Evolutionary conservation across 2,888 invertebrate species (phyloP).

Genomic region (Eueremaeus valkanovi): DNA sequence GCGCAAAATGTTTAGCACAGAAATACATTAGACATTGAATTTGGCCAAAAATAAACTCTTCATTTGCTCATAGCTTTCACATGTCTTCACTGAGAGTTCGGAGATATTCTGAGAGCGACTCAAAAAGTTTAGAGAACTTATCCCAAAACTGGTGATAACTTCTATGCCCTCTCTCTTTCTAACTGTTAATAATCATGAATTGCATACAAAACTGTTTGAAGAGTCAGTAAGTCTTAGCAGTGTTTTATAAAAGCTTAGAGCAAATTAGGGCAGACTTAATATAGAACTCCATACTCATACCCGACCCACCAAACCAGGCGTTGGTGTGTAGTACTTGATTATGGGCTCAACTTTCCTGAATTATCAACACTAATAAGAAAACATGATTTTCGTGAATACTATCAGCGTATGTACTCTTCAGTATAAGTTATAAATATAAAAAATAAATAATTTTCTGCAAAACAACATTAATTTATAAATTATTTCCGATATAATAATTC

Average conservation of each 20-base stretch:
- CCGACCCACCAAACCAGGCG: constrained; percentile 25
- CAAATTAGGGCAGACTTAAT: constrained; percentile 35
- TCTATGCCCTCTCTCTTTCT: constrained; percentile 23
- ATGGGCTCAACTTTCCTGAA: background rate
- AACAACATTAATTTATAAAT: constrained; percentile 23
- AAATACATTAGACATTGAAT: background rate
- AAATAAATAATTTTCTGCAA: too few species aligned
- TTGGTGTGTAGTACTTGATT: constrained; percentile 25
- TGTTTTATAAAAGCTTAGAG: background rate
- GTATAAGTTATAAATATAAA: too few species aligned
- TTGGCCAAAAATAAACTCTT: constrained; percentile 19
- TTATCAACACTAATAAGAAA: constrained; percentile 7
- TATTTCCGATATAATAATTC: constrained; percentile 32
- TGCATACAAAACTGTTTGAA: background rate
- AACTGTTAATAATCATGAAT: constrained; percentile 18
- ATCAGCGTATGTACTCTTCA: too few species aligned
- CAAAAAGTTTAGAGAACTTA: background rate
- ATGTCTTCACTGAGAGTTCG: background rate
- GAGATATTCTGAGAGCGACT: background rate
- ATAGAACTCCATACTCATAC: constrained; percentile 31
- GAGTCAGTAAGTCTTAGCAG: background rate
- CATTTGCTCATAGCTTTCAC: background rate
- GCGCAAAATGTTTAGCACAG: background rate
- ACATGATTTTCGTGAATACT: constrained; percentile 25
- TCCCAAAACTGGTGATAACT: background rate